Evolutionary conservation across 2,888 invertebrate genomes (phyloP), one percentile per base, ranked within the genome.

Genomic region (Caenorhabditis plicata): DNA sequence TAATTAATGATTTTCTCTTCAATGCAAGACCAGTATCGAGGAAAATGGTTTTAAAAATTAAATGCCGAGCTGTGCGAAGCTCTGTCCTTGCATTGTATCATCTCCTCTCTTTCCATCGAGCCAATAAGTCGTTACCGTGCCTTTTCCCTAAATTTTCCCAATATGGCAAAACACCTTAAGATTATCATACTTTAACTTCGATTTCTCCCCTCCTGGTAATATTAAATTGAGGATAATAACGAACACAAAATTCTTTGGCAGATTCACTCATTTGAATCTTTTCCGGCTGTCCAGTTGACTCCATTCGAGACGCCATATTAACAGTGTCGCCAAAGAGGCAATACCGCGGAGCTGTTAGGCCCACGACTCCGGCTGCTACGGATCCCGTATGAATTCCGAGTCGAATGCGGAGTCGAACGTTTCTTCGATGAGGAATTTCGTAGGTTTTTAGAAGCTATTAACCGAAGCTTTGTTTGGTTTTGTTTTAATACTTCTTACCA

Each of bases 321-420:
- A 78, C 77, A 23, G 78, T 78, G 54, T 78, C 78, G 29, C 78
- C 79, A 43, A 79, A 77, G 2, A 79, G 68, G 60, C 78, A 78
- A 41, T 78, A 78, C 19, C 77, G 54, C n/a, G 78, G 78, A 1
- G 77, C 75, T 20, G 68, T 74, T 17, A 74, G 53, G n/a, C 78
- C 78, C 19, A 78, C 78, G 9, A 78, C 78, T 22, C 78, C 78
- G 1, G 78, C 76, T 15, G 78, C 77, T 7, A 78, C 78, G 8
- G 73, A 42, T 15, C 78, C 78, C 1, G 74, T 68, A 55, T 78
- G 78, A 22, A 77, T 69, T 1, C 78, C 78, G 8, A 78, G 58
- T 22, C 78, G 73, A 33, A 78, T 76, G 13, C 69, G 63, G 11
- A 78, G 71, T 13, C 68, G 60, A 20, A 71, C 63, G n/a, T 42